A percentile compares a stretch with the other conserved stretches of the same genome.
Evolutionary conservation across 2,888 invertebrate genomes (phyloP).

Genomic region (Synanthedon formicaeformis): DNA sequence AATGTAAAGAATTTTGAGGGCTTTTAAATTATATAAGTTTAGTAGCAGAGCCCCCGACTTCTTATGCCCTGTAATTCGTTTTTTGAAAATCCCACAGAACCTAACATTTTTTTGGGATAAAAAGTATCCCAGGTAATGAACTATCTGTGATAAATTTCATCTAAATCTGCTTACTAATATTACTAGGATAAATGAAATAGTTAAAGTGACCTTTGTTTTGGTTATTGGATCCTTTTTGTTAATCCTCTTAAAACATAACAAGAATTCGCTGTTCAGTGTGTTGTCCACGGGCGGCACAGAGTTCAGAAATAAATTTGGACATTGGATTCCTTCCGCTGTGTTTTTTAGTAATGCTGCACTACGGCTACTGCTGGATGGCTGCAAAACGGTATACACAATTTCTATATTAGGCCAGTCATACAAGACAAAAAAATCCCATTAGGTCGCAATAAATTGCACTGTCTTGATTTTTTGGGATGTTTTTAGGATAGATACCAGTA

Average conservation of each 20-base stretch:
- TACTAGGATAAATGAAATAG: neutral
- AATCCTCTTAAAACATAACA: conserved; percentile 86
- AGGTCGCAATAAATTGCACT: no score
- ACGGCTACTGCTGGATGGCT: conserved; percentile 93
- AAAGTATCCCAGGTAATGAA: neutral
- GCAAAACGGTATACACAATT: conserved; percentile 3
- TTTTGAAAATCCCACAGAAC: no score
- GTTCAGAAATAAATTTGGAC: conserved; percentile 38
- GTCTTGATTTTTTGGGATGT: no score
- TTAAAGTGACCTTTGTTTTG: conserved; percentile 79
- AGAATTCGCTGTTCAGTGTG: conserved; percentile 80
- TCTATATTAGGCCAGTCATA: no score
- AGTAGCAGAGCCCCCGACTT: no score
- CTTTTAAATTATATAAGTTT: no score
- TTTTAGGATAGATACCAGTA: no score
- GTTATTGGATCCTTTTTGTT: conserved; percentile 92
- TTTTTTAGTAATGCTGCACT: conserved; percentile 84
- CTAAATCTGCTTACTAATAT: neutral
- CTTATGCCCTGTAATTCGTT: no score
- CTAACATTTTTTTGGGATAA: no score
- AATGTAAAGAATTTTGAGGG: no score
- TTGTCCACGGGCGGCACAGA: conserved; percentile 69
- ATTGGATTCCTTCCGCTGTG: conserved; percentile 27
- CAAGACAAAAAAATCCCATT: no score
- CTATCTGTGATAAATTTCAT: neutral